Percentiles rank a stretch among this genome's conserved stretches.
phyloP scores from a whole-genome alignment of 1,140 invertebrate species.

The Laupala kohalensis region DNA sequence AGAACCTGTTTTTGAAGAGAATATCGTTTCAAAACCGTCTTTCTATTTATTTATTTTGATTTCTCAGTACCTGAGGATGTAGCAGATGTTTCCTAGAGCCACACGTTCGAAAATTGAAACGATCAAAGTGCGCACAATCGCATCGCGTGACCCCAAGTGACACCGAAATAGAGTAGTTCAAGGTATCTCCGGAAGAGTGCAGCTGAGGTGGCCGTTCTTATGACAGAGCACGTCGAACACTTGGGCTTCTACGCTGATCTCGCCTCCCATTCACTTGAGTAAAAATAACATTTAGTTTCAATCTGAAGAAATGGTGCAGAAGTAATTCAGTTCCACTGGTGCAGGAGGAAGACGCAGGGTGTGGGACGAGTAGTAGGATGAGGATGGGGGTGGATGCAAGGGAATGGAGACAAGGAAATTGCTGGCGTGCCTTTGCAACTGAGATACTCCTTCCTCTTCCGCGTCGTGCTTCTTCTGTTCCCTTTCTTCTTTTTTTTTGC shows the following conservation, averaged over 20 bases:
- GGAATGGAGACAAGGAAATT: background rate
- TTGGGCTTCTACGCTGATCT: background rate
- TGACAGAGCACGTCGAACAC: background rate
- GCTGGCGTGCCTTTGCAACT: too few species aligned
- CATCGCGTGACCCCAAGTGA: too few species aligned
- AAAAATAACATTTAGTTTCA: slow-evolving; percentile 8
- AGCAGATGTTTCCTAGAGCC: too few species aligned
- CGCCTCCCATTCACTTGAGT: background rate
- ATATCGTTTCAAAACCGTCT: too few species aligned
- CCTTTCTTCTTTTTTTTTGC: background rate
- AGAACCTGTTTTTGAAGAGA: too few species aligned
- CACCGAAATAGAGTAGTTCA: too few species aligned
- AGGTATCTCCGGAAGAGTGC: too few species aligned
- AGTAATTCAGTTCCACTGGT: slow-evolving; percentile 3
- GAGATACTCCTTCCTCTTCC: background rate
- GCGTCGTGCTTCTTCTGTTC: background rate
- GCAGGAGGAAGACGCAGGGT: background rate
- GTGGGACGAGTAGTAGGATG: background rate
- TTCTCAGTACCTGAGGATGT: too few species aligned
- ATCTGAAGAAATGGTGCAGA: slow-evolving; percentile 8
- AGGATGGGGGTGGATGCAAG: too few species aligned
- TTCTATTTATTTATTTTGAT: too few species aligned
- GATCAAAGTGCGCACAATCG: too few species aligned
- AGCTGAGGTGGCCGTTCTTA: background rate
- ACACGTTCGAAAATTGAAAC: too few species aligned